Evolutionary conservation across 2,113 vertebrate genomes (phyloP).

Genomic region (Fregetta grallaria): DNA sequence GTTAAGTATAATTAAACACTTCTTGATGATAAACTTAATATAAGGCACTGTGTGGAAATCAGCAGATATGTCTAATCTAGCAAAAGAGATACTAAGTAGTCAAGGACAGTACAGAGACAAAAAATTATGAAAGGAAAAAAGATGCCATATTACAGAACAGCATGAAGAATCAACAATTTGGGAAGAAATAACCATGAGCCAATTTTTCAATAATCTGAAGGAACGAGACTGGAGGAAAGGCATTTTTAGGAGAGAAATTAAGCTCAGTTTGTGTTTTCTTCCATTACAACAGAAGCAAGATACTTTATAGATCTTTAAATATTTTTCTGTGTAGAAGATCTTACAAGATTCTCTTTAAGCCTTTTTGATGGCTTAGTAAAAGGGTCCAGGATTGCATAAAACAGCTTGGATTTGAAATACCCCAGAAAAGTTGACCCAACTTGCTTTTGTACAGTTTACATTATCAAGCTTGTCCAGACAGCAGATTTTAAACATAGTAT

Average conservation of each 20-base stretch:
- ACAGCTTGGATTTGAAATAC: neutral
- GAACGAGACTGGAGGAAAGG: neutral
- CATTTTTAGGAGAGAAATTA: neutral
- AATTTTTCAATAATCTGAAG: neutral
- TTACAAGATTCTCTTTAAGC: neutral
- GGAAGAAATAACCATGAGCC: neutral
- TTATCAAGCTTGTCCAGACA: neutral
- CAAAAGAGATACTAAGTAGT: neutral
- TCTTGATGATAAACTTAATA: neutral
- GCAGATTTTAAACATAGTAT: neutral
- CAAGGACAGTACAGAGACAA: neutral
- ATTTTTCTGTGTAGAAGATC: neutral
- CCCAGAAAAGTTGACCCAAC: neutral
- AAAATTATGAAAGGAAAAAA: neutral
- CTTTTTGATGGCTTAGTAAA: neutral
- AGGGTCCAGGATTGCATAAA: neutral
- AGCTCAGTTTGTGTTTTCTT: neutral
- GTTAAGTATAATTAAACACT: neutral
- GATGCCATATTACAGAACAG: neutral
- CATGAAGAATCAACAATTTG: neutral
- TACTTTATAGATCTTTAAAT: neutral
- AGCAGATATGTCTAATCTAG: neutral
- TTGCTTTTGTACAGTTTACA: constrained; percentile 21
- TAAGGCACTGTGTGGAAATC: neutral
- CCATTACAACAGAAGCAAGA: neutral